Base-by-base conservation (phyloP, 2,888 invertebrate genomes). In the Trachelus iudaicus region DNA sequence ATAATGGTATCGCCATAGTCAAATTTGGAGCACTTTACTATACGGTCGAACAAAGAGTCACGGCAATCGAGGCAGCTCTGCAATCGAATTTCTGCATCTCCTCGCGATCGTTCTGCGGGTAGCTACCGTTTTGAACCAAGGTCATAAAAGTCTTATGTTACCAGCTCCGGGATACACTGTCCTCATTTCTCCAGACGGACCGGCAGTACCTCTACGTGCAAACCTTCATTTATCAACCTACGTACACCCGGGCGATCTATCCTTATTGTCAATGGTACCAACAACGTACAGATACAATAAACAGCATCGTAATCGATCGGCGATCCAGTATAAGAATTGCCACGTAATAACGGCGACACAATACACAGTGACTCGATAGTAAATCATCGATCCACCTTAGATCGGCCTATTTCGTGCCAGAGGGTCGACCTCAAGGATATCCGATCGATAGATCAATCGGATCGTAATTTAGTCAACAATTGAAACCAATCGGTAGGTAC, bases 271-370 rank as follows among this genome's bases (percentile, higher is more conserved):
- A 56, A 23, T 23, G 56, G 56, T 56, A 56, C 56, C 56, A 56
- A 56, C 56, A 56, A 15, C 56, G 9, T 56, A 56, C 56, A 23
- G 56, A 56, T 23, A 56, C 23, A 56, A 23, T 56, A 56, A 56
- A 56, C 56, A 56, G 56, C 56, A 56, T 23, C 56, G 56, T 56
- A 56, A 56, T 9, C 23, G 56, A 56, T 23, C 56, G 23, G 23
- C 23, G 56, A 56, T 56, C 56, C 88, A 88, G 89, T 89, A 89
- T 88, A 89, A 89, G 89, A 87, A 86, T 84, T 81, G 87, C 89
- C 89, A 89, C 89, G 89, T 85, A 88, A 89, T 88, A 87, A 86
- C 81, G 82, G 82, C 84, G 83, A 85, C 84, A 78, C 81, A 76
- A 80, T 80, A 82, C 84, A 82, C 86, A 37, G 40, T 56, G 15